Conservation (phyloP, 2,113 vertebrate genomes). For the Pseudorasbora parva region DNA sequence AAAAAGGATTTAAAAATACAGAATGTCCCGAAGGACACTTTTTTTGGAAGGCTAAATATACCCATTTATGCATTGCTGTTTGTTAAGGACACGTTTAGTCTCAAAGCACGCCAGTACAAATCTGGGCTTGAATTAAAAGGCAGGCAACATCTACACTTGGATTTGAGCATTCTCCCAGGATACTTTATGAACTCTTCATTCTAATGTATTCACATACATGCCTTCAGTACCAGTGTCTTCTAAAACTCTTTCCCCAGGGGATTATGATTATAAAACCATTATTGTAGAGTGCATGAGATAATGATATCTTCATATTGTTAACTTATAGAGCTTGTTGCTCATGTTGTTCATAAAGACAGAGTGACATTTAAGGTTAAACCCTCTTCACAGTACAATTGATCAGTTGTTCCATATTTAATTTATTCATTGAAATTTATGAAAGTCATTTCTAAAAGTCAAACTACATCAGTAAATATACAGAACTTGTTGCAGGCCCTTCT, state of each 20-base stretch:
- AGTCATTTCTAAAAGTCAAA: not conserved
- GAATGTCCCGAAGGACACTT: slow-evolving; percentile 9
- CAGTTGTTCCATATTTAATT: not conserved
- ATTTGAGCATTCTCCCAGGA: not conserved
- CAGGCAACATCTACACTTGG: not conserved
- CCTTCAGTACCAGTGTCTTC: not conserved
- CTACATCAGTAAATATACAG: not conserved
- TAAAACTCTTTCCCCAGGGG: not conserved
- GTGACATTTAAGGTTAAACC: not conserved
- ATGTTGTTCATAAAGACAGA: not conserved
- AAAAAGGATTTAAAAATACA: slow-evolving; percentile 14
- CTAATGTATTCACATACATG: slow-evolving; percentile 34
- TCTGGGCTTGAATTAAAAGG: slow-evolving; percentile 22
- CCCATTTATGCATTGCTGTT: not conserved
- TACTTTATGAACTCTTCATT: not conserved
- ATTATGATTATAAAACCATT: not conserved
- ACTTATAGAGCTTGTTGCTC: not conserved
- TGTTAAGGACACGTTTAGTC: slow-evolving; percentile 17
- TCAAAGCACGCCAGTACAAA: slow-evolving; percentile 26
- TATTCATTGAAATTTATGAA: slow-evolving; percentile 10
- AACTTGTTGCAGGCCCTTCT: not conserved
- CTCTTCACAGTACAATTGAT: not conserved
- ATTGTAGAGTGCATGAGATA: not conserved
- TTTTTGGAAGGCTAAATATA: slow-evolving; percentile 29
- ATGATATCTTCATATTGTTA: not conserved